Evolutionary conservation across 2,113 vertebrate genomes (phyloP), one percentile per base, ranked within the genome.

Genomic region (Pelobates fuscus): DNA sequence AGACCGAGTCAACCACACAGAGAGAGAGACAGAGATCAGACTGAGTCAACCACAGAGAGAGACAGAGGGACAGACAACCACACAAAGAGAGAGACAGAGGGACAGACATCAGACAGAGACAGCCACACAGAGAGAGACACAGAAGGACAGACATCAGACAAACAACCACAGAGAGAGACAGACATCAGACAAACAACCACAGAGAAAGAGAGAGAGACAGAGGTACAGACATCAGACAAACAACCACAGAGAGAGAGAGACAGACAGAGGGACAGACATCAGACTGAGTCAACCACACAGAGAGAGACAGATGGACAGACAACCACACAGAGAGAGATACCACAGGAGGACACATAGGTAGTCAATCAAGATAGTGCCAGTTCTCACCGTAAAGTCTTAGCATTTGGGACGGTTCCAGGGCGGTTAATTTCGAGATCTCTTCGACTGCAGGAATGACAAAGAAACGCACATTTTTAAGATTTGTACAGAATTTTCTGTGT

Each of bases 381-480:
- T 0, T 84, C 91, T 92, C 83, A 98, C 97, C 93, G 92, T 67
- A 99, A 86, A 0, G 96, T 99, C 87, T 98, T 99, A 78, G 96
- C 94, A 0, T 98, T 98, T 52, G 97, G 86, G 6, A 92, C 91
- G 0, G 93, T 93, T 52, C 96, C 97, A 1, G 93, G 93, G 61
- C 96, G 91, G 84, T 95, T 98, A 86, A 98, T 98, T 67, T 99
- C 97, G 85, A 99, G 85, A 81, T 98, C 96, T 85, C 96, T 92
- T 65, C 96, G 96, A 80, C 97, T 99, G 82, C 46, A 11, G 61
- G 1, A 78, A 27, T 17, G 8, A 75, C 5, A 1, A 10, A 77
- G 62, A 82, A 29, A 26, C n/a, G n/a, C n/a, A n/a, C n/a, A n/a
- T 8, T 67, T 8, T n/a, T n/a, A n/a, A n/a, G n/a, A n/a, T n/a